These are phyloP conservation scores for Hyperopisus bebe DNA, from an alignment of 2,113 vertebrate species.

Conservation along the genomic window DNA sequence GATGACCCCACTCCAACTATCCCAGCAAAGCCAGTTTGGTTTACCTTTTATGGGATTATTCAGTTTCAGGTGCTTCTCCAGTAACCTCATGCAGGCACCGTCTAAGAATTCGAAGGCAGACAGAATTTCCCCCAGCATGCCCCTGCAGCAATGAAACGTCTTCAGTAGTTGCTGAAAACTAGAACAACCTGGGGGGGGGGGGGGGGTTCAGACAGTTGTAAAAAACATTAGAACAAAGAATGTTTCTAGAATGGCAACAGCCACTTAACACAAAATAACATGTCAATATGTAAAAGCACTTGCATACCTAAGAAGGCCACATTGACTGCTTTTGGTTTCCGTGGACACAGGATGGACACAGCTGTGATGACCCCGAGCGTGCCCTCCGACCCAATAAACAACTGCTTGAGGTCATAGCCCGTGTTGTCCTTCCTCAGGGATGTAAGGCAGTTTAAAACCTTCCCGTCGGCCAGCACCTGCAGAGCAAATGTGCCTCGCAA, in stretches of 20 bases:
- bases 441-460: conserved; percentile 70
- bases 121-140: conserved; percentile 86
- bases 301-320: conserved; percentile 81
- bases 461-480: conserved; percentile 83
- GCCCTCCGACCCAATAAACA: conserved; percentile 91
- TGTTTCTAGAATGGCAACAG: background rate
- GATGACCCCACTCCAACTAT: background rate
- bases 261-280: background rate
- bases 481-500: background rate
- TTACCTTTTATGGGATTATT: conserved; percentile 78
- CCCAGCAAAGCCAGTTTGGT: background rate
- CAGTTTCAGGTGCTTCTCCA: conserved; percentile 72
- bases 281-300: background rate
- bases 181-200: conserved; percentile 65
- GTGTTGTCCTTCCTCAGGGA: conserved; percentile 91
- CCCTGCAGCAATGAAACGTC: conserved; percentile 73
- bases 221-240: background rate
- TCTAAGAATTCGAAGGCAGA: conserved; percentile 94
- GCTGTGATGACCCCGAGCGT: conserved; percentile 86
- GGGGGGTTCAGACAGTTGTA: background rate
- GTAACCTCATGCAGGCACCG: conserved; percentile 75
- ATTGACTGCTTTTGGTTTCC: conserved; percentile 76
- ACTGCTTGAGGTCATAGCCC: conserved; percentile 93
- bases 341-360: conserved; percentile 81
- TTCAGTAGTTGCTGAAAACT: conserved; percentile 75